These are phyloP conservation scores for Chaenocephalus aceratus DNA, from an alignment of 2,113 vertebrate species.

Conservation along the genomic window DNA sequence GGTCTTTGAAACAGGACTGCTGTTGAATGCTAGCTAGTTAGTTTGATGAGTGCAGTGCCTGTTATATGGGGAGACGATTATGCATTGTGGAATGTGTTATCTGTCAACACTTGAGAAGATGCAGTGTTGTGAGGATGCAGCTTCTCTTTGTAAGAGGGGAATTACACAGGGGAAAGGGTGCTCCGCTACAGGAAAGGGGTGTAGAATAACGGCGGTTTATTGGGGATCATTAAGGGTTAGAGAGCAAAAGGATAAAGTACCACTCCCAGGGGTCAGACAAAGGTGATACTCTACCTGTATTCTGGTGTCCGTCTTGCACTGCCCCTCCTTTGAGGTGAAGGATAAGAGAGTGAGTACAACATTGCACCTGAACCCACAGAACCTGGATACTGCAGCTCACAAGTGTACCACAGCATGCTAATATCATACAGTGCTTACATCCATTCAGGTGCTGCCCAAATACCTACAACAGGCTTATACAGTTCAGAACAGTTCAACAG, in stretches of 20 bases:
- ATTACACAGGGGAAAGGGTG: constrained; percentile 29
- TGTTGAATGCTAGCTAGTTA: constrained; percentile 55
- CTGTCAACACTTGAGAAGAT: constrained; percentile 76
- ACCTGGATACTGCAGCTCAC: constrained; percentile 67
- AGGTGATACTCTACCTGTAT: constrained; percentile 92
- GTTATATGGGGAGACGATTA: constrained; percentile 52
- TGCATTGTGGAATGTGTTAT: constrained; percentile 59
- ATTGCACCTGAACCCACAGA: constrained; percentile 63
- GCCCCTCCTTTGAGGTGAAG: constrained; percentile 90
- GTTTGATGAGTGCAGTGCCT: constrained; percentile 52
- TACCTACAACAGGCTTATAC: constrained; percentile 17
- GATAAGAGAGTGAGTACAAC: constrained; percentile 88
- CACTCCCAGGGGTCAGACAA: constrained; percentile 70
- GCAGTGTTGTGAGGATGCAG: constrained; percentile 40
- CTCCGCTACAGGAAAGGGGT: constrained; percentile 30
- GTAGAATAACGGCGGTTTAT: constrained; percentile 49
- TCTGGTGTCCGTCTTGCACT: constrained; percentile 91
- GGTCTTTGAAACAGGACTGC: constrained; percentile 39
- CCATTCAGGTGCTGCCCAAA: constrained; percentile 16
- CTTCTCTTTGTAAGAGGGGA: constrained; percentile 77
- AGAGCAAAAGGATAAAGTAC: constrained; percentile 49
- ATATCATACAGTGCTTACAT: constrained; percentile 34
- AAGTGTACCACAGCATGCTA: constrained; percentile 47
- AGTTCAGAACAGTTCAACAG: constrained; percentile 25
- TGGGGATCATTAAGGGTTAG: constrained; percentile 42